A percentile compares a stretch with the other conserved stretches of the same genome.
These are phyloP conservation scores for Antheraea assamensis DNA, from an alignment of 2,888 invertebrate species.

Conservation along the genomic window DNA sequence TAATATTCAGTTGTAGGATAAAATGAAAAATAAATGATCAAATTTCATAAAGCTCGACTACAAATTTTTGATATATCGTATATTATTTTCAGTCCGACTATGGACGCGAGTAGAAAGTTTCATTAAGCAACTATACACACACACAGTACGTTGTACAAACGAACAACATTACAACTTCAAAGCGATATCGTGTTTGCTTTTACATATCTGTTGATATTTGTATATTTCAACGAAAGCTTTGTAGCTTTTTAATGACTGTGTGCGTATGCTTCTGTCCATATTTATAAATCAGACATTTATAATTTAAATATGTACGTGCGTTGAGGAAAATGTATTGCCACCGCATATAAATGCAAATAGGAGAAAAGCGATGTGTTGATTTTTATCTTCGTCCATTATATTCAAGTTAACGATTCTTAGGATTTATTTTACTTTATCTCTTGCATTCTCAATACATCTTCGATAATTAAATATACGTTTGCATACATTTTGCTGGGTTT, in stretches of 20 bases:
- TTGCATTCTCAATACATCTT: too few species aligned
- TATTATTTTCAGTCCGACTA: conserved; percentile 26
- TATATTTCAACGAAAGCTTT: conserved; percentile 11
- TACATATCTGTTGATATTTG: conserved; percentile 20
- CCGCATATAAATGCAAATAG: too few species aligned
- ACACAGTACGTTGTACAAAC: conserved; percentile 25
- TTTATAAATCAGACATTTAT: neutral
- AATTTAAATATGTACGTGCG: neutral
- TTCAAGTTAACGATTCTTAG: too few species aligned
- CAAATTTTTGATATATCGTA: conserved; percentile 24
- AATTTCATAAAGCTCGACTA: conserved; percentile 9
- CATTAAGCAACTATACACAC: conserved; percentile 22
- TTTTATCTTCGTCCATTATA: too few species aligned
- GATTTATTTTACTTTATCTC: too few species aligned
- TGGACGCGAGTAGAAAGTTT: conserved; percentile 27
- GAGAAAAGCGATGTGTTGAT: too few species aligned
- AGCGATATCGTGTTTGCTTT: conserved; percentile 39
- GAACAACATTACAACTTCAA: conserved; percentile 36
- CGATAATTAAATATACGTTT: too few species aligned
- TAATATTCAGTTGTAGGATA: conserved; percentile 20
- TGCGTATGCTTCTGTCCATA: neutral
- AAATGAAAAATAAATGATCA: conserved; percentile 1
- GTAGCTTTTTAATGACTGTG: neutral
- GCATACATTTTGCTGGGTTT: too few species aligned
- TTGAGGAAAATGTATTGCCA: too few species aligned